phyloP scores from a whole-genome alignment of 2,113 vertebrate species.

The Notiomystis cincta region DNA sequence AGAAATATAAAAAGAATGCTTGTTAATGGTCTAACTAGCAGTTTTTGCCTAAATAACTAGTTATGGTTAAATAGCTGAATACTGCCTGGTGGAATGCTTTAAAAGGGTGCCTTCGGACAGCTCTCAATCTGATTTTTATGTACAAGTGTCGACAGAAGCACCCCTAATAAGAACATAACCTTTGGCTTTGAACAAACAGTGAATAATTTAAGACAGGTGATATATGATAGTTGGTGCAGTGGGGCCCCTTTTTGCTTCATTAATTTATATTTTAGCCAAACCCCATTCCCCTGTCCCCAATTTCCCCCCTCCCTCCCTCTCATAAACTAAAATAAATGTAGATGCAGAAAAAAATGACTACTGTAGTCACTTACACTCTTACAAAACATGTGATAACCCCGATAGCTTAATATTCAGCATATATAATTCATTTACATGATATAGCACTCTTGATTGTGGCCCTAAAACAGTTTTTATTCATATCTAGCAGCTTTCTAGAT shows the following conservation, averaged over 20 bases:
- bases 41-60: conserved; percentile 81
- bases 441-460: conserved; percentile 87
- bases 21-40: conserved; percentile 83
- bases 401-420: conserved; percentile 85
- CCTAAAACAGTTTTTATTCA: conserved; percentile 78
- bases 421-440: conserved; percentile 89
- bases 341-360: conserved; percentile 81
- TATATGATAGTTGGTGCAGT: conserved; percentile 76
- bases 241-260: conserved; percentile 75
- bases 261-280: conserved; percentile 69
- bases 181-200: conserved; percentile 88
- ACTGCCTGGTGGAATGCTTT: conserved; percentile 81
- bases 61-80: conserved; percentile 83
- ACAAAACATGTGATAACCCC: conserved; percentile 88
- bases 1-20: conserved; percentile 93
- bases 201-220: conserved; percentile 80
- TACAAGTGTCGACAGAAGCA: conserved; percentile 71
- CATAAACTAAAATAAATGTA: conserved; percentile 77
- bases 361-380: conserved; percentile 85
- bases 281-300: conserved; percentile 44
- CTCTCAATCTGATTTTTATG: conserved; percentile 74
- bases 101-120: conserved; percentile 74
- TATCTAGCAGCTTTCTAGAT: conserved; percentile 90
- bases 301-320: conserved; percentile 56
- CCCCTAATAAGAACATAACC: conserved; percentile 78